Conservation (phyloP, 2,888 invertebrate genomes). For the Lissocephala sabroskyi region DNA sequence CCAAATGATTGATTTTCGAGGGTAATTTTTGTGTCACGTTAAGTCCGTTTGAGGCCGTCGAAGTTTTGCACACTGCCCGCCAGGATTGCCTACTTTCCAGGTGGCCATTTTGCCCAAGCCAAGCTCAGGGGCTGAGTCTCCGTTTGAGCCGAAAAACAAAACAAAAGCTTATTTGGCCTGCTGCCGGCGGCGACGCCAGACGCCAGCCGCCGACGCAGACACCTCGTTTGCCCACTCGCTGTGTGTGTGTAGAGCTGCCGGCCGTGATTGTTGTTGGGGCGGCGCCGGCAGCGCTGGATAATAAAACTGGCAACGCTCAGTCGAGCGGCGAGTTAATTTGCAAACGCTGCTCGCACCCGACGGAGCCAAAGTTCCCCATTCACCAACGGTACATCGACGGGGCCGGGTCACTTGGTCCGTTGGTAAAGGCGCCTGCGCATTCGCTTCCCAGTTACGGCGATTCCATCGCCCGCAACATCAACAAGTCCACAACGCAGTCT, state of each 20-base stretch:
- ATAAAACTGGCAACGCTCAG: slow-evolving; percentile 63
- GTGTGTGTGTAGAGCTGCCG: slow-evolving; percentile 52
- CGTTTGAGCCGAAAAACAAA: slow-evolving; percentile 16
- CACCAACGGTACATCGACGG: background rate
- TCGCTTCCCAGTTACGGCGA: background rate
- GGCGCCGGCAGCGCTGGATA: slow-evolving; percentile 40
- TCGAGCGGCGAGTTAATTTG: slow-evolving; percentile 66
- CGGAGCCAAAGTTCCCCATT: slow-evolving; percentile 46
- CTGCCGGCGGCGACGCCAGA: slow-evolving; percentile 9
- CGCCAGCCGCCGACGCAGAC: slow-evolving; percentile 26
- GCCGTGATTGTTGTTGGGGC: slow-evolving; percentile 25
- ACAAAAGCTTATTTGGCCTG: slow-evolving; percentile 16
- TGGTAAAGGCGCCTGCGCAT: slow-evolving; percentile 12
- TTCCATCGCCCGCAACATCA: background rate
- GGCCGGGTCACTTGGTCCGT: too few relatives aligned
- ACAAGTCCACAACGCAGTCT: slow-evolving; percentile 27
- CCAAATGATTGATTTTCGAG: slow-evolving; percentile 38
- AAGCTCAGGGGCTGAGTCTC: too few relatives aligned
- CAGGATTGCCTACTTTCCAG: too few relatives aligned
- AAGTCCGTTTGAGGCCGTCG: background rate
- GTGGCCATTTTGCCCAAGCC: too few relatives aligned
- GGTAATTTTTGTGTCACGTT: slow-evolving; percentile 31
- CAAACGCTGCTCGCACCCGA: slow-evolving; percentile 58
- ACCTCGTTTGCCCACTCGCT: too few relatives aligned
- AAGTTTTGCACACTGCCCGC: background rate